Percentiles rank a stretch among this genome's conserved stretches.
These are phyloP conservation scores for Pachycephus smyrnensis DNA, from an alignment of 2,888 invertebrate species.

Conservation along the genomic window DNA sequence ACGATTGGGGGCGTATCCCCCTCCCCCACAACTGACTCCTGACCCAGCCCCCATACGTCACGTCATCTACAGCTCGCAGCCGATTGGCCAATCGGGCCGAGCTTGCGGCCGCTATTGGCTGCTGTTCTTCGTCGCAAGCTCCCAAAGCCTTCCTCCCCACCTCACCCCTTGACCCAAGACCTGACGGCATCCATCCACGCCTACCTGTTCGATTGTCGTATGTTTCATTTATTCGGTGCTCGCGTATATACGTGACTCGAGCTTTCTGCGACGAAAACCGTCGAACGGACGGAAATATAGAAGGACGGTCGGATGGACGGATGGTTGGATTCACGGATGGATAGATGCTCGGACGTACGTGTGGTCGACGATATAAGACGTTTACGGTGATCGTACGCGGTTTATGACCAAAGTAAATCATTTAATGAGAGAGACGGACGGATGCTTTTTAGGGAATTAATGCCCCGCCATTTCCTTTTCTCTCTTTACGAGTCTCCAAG, in stretches of 20 bases:
- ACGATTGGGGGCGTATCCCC: neutral
- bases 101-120: neutral
- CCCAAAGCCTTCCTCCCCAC: neutral
- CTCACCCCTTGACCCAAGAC: too few species aligned
- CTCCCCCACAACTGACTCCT: neutral
- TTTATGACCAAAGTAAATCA: constrained; percentile 3
- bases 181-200: neutral
- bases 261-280: neutral
- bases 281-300: neutral
- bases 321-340: neutral
- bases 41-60: neutral
- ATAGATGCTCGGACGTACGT: neutral
- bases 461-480: neutral
- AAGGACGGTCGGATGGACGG: neutral
- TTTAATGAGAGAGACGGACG: neutral
- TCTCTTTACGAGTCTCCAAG: constrained; percentile 7
- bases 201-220: constrained; percentile 7
- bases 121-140: neutral
- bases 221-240: constrained; percentile 5
- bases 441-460: constrained; percentile 8
- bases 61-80: neutral
- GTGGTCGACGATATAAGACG: neutral
- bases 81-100: neutral
- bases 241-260: neutral
- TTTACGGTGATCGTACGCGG: constrained; percentile 6